These are phyloP conservation scores for Micropterix aruncella DNA, from an alignment of 2,888 invertebrate genomes.

Conservation along the genomic window DNA sequence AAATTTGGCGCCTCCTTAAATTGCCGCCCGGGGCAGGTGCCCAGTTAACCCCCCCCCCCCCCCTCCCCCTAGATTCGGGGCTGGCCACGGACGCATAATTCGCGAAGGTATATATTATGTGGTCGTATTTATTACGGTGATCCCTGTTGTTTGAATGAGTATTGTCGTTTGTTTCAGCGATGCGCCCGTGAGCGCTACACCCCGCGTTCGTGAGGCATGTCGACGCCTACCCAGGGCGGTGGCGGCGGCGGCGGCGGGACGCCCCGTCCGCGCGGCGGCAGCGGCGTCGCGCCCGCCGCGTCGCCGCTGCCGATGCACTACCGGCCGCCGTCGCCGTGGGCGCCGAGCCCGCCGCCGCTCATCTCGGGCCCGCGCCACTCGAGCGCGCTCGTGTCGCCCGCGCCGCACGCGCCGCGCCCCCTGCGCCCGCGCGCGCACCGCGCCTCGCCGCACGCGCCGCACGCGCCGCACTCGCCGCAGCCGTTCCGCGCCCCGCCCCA, in stretches of 20 bases:
- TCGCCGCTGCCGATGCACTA: constrained; percentile 50
- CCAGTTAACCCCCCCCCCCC: too few relatives aligned
- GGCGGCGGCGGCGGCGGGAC: constrained; percentile 20
- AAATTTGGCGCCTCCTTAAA: too few relatives aligned
- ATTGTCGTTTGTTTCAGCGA: too few relatives aligned
- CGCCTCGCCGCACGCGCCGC: constrained; percentile 14
- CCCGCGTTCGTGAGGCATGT: constrained; percentile 10
- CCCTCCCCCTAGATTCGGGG: too few relatives aligned
- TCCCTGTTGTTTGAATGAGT: too few relatives aligned
- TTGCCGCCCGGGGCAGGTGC: too few relatives aligned
- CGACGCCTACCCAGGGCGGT: constrained; percentile 20
- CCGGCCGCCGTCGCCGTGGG: constrained; percentile 64
- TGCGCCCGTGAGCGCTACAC: neutral
- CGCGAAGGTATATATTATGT: too few relatives aligned
- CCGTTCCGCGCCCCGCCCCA: constrained; percentile 28
- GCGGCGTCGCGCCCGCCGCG: constrained; percentile 30
- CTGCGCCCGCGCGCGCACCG: constrained; percentile 28
- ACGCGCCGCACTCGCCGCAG: constrained; percentile 28
- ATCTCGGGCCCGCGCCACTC: constrained; percentile 46
- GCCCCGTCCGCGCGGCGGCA: constrained; percentile 36
- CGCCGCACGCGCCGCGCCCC: constrained; percentile 38
- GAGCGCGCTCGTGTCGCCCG: constrained; percentile 37
- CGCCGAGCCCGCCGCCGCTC: constrained; percentile 59
- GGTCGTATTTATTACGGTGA: too few relatives aligned
- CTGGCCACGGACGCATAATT: too few relatives aligned